Percentiles rank a stretch among this genome's conserved stretches.
Evolutionary conservation across 2,888 invertebrate genomes (phyloP).

Genomic region (Perithous albicinctus): DNA sequence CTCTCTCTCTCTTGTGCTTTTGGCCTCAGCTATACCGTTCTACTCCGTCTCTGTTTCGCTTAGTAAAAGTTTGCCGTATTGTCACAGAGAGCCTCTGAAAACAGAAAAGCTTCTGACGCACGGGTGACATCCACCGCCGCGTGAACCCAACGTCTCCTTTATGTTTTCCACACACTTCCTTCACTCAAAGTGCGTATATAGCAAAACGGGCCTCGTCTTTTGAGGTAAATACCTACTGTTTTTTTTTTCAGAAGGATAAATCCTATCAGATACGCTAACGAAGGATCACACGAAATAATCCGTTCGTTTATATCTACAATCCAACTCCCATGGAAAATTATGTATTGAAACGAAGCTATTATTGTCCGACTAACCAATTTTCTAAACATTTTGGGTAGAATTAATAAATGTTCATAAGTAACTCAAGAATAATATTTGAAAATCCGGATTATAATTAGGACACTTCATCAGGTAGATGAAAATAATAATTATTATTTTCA

Average conservation of each 20-base stretch:
- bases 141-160: constrained; percentile 43
- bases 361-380: too few species aligned
- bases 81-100: constrained; percentile 52
- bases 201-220: background rate
- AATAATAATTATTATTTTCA: too few species aligned
- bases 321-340: too few species aligned
- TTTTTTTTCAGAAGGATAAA: background rate
- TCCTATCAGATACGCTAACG: background rate
- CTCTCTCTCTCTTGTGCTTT: constrained; percentile 23
- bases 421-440: too few species aligned
- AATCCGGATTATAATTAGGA: too few species aligned
- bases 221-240: too few species aligned
- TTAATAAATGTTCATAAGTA: too few species aligned
- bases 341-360: too few species aligned
- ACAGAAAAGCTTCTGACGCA: constrained; percentile 49
- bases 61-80: constrained; percentile 54
- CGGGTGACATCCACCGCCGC: constrained; percentile 35
- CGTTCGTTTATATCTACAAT: background rate
- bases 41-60: constrained; percentile 53
- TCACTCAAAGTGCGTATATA: background rate
- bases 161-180: constrained; percentile 6
- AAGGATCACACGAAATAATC: background rate
- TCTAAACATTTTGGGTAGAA: too few species aligned
- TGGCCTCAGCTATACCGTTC: background rate
- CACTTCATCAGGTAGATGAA: too few species aligned